phyloP scores from a whole-genome alignment of 2,888 invertebrate genomes.

The Aspidiotus rigidus region DNA sequence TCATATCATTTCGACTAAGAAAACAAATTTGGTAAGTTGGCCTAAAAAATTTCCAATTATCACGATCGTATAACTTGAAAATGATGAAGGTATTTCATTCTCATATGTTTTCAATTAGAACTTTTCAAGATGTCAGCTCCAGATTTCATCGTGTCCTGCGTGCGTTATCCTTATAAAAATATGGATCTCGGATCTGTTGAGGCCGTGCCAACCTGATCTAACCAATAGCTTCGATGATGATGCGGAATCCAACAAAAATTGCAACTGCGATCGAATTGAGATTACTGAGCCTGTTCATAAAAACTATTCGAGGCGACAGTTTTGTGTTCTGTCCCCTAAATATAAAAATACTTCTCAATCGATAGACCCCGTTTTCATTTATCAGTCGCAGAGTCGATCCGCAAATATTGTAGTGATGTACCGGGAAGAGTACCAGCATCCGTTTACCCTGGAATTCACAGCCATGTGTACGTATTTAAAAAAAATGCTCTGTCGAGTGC shows the following conservation, averaged over 20 bases:
- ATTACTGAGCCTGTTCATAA: constrained; percentile 47
- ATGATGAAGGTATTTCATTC: not conserved
- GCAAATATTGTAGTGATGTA: constrained; percentile 53
- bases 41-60: no score
- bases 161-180: constrained; percentile 53
- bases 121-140: constrained; percentile 49
- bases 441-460: constrained; percentile 55
- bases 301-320: constrained; percentile 7
- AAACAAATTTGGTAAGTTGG: constrained; percentile 8
- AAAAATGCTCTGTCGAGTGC: no score
- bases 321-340: not conserved
- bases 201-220: not conserved
- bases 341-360: constrained; percentile 34
- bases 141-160: constrained; percentile 60
- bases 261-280: constrained; percentile 55
- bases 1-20: constrained; percentile 11
- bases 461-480: constrained; percentile 50
- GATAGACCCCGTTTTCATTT: constrained; percentile 44
- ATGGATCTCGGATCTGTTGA: constrained; percentile 43
- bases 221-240: no score
- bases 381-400: constrained; percentile 54
- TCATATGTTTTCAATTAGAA: not conserved
- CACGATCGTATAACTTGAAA: constrained; percentile 1
- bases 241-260: constrained; percentile 31
- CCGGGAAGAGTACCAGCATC: constrained; percentile 51